Evolutionary conservation across 2,888 invertebrate genomes (phyloP), one percentile per base, ranked within the genome.

Genomic region (Emmelina monodactyla): DNA sequence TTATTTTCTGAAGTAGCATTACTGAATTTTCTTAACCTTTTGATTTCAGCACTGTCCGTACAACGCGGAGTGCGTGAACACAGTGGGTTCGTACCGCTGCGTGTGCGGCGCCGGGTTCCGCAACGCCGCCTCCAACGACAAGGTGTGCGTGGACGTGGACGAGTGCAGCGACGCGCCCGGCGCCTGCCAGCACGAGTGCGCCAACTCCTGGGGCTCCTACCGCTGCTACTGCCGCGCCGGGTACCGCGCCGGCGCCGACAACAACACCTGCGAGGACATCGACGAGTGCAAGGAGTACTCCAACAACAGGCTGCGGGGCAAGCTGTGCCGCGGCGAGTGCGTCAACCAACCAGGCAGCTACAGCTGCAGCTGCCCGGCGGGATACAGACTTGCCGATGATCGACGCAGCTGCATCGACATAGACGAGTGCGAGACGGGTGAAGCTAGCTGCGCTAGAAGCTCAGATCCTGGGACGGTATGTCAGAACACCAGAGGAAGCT

Each of bases 191-290:
- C 97, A 97, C 48, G 84, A 83, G 33, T 98, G 97, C 58, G 83
- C 92, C 34, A 98, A 98, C 67, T 85, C 88, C 13, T 94, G 92
- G 87, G 97, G 97, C 1, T 88, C 92, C 0, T 96, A 90, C 69
- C 85, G 90, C 42, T 98, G 98, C 63, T 85, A 88, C n/a, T 98
- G 98, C 61, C 84, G 88, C 39, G 67, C 83, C 1, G 98, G 98
- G 0, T 98, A 88, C 66, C 83, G 88, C 2, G 71, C 97, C 1
- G 84, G 84, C 31, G 47, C 69, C 2, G 89, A 92, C 49, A 91
- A 91, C 55, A 84, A 87, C 47, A 84, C 87, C 0, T 88, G 89
- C 50, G 64, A 81, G 41, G 97, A 97, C 58, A 83, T 96, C 25
- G 88, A 91, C 61, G 89, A 90, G 51, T 91, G 90, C 48, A 58